phyloP scores from a whole-genome alignment of 1,140 invertebrate genomes.

The Cyclargus thomasi region DNA sequence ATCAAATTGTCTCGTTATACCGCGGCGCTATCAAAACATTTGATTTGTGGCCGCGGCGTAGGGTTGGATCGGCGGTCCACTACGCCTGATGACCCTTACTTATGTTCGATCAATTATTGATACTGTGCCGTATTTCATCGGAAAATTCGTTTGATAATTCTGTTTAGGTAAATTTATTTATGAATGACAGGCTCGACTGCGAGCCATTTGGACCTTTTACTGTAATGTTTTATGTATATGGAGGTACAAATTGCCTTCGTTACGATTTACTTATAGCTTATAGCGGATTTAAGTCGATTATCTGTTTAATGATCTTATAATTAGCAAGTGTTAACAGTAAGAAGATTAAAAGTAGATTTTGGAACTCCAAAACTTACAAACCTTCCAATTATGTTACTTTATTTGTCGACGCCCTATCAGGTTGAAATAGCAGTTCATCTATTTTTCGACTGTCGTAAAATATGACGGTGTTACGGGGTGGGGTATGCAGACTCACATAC shows the following conservation, averaged over 20 bases:
- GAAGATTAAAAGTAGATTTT: too few species aligned
- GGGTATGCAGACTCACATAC: constrained; percentile 66
- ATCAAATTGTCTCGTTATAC: constrained; percentile 75
- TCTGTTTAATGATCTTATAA: too few species aligned
- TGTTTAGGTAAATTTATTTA: constrained; percentile 8
- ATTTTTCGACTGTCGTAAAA: neutral
- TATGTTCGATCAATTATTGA: constrained; percentile 55
- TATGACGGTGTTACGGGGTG: constrained; percentile 22
- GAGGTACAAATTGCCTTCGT: too few species aligned
- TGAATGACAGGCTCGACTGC: neutral
- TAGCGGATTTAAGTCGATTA: too few species aligned
- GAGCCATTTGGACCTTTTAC: neutral
- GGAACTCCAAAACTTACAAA: too few species aligned
- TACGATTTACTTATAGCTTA: too few species aligned
- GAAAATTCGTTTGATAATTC: constrained; percentile 20
- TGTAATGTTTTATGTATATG: neutral
- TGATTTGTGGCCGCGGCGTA: constrained; percentile 67
- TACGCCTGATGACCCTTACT: constrained; percentile 53
- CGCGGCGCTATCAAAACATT: constrained; percentile 72
- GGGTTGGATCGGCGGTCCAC: constrained; percentile 60
- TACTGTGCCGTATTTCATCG: constrained; percentile 25
- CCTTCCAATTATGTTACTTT: neutral
- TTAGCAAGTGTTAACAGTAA: too few species aligned
- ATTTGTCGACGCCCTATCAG: neutral
- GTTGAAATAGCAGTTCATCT: constrained; percentile 3